phyloP scores from a whole-genome alignment of 2,797 vertebrate species.

The Bovichtus diacanthus region DNA sequence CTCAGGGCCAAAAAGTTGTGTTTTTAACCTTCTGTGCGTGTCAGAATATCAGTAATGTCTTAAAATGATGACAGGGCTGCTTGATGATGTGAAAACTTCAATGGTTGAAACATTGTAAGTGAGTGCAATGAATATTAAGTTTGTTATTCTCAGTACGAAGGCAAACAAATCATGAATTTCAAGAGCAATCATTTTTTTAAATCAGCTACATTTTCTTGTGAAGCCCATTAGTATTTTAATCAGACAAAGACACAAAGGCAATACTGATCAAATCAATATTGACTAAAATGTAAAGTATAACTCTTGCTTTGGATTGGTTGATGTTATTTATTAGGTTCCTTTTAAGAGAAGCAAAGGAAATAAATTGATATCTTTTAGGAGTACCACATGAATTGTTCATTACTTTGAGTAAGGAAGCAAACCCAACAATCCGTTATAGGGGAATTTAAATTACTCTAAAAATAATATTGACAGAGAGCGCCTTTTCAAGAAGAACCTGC shows the following conservation, averaged over 20 bases:
- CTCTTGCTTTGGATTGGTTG: background rate
- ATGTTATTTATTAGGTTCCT: background rate
- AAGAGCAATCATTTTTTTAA: background rate
- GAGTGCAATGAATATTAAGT: background rate
- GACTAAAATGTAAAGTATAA: background rate
- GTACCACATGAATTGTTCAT: background rate
- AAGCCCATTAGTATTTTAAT: background rate
- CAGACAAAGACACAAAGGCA: background rate
- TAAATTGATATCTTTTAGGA: background rate
- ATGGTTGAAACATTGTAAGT: background rate
- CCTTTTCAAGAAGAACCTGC: background rate
- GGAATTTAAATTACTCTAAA: slow-evolving; percentile 6
- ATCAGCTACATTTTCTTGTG: background rate
- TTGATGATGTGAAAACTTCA: slow-evolving; percentile 18
- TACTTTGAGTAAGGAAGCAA: background rate
- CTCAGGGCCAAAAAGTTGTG: slow-evolving; percentile 45
- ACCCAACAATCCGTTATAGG: background rate
- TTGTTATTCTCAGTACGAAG: background rate
- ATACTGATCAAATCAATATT: background rate
- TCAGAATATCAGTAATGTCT: slow-evolving; percentile 53
- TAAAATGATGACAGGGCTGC: slow-evolving; percentile 38
- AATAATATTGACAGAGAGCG: background rate
- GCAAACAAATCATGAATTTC: background rate
- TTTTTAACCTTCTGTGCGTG: background rate
- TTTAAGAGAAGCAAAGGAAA: slow-evolving; percentile 1